Evolutionary conservation across 2,888 invertebrate species (phyloP), one percentile per base, ranked within the genome.

Genomic region (Brachypterus glaber): DNA sequence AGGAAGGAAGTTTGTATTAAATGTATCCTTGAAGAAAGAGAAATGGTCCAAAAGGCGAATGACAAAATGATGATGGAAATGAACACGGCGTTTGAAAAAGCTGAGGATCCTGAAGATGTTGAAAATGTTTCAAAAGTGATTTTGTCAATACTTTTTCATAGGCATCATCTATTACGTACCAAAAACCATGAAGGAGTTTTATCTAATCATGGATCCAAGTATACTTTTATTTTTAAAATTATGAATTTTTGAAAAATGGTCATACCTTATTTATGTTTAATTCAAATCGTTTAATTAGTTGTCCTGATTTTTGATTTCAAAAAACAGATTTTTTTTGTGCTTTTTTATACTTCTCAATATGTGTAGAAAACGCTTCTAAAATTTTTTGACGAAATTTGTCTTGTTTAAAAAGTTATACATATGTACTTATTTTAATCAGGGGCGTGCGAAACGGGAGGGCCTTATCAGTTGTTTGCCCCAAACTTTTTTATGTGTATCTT

Each of bases 161-260:
- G 62, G 14, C 67, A 66, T 46, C 66, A 67, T 49, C 46, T 63
- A 17, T 29, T 64, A 8, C 48, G 64, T 17, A 66, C 66, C 0
- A 34, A 47, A 3, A 24, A 37, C 2, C 35, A 21, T 8, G 52
- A 55, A 48, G 64, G 64, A 16, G 48, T 64, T 29, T 55, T 59
- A 37, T 57, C 59, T 3, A 16, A 45, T 3, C 54, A 55, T 30
- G 53, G 47, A n/a, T 42, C 43, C 17, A 43, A 41, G 57, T 57
- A 43, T n/a, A n/a, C n/a, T n/a, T n/a, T n/a, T n/a, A n/a, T n/a
- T n/a, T n/a, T n/a, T n/a, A n/a, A n/a, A n/a, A n/a, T n/a, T n/a
- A n/a, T n/a, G n/a, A n/a, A n/a, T n/a, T n/a, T n/a, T n/a, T n/a
- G n/a, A n/a, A n/a, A n/a, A n/a, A n/a, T n/a, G n/a, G n/a, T n/a